These are phyloP conservation scores for Malurus splendens DNA, from an alignment of 2,797 vertebrate species.

Conservation along the genomic window DNA sequence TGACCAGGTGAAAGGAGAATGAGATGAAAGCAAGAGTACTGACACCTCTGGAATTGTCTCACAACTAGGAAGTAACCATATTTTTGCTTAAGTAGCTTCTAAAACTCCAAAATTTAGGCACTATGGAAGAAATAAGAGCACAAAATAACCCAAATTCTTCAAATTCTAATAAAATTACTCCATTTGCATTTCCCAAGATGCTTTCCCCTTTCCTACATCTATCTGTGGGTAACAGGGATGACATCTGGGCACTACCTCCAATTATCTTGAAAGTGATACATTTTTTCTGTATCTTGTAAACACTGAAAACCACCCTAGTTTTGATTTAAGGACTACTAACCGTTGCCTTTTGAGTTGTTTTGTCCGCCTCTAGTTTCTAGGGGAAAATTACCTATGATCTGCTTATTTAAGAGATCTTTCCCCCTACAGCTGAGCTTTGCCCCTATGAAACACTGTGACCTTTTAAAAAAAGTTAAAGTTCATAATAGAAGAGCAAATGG, in stretches of 20 bases:
- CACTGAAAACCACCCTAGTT: not conserved
- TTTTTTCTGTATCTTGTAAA: not conserved
- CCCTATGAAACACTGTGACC: not conserved
- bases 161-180: not conserved
- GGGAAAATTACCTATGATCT: not conserved
- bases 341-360: not conserved
- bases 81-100: not conserved
- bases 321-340: not conserved
- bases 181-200: not conserved
- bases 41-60: not conserved
- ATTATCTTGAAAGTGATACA: not conserved
- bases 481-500: not conserved
- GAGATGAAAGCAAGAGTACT: not conserved
- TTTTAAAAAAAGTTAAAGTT: not conserved
- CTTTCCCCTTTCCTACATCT: not conserved
- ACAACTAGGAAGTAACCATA: fast-evolving
- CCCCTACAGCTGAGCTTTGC: not conserved
- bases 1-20: not conserved
- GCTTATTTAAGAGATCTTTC: not conserved
- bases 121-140: not conserved
- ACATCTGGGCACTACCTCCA: not conserved
- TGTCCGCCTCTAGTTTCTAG: not conserved
- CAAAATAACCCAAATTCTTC: not conserved
- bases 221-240: not conserved
- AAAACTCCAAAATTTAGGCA: not conserved